Evolutionary conservation across 2,888 invertebrate species (phyloP).

Genomic region (Chrysotoxum bicinctum): DNA sequence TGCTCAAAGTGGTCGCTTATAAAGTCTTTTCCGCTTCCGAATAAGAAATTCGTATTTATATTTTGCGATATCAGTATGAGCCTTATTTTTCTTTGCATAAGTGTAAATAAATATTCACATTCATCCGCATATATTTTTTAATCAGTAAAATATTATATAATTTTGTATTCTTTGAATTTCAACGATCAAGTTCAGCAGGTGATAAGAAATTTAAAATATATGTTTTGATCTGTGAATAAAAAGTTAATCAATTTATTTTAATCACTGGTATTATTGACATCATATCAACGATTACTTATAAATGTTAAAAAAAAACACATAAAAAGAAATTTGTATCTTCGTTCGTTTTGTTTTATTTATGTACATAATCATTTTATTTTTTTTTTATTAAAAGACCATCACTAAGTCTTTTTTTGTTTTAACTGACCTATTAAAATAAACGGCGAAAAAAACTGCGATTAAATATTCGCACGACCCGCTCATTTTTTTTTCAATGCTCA

Average conservation of each 20-base stretch:
- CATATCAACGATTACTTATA: not conserved
- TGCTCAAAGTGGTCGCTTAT: not conserved
- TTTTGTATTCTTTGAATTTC: not conserved
- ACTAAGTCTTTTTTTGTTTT: not conserved
- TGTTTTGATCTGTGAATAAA: not conserved
- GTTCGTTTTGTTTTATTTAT: not conserved
- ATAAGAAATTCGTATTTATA: not conserved
- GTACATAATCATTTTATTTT: not conserved
- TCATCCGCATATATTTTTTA: not conserved
- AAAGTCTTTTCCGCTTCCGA: not conserved
- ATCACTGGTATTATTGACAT: no score
- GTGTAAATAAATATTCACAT: not conserved
- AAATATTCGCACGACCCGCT: not conserved
- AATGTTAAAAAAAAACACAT: not conserved
- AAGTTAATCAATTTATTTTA: not conserved
- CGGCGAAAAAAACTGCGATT: not conserved
- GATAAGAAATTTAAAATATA: not conserved
- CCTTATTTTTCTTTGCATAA: not conserved
- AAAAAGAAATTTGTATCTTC: not conserved
- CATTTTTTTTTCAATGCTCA: not conserved
- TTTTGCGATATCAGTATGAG: not conserved
- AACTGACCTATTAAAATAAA: not conserved
- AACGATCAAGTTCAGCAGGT: not conserved
- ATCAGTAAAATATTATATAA: slow-evolving; percentile 1
- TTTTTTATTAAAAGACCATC: not conserved